phyloP scores from a whole-genome alignment of 1,140 invertebrate genomes.

The Ruditapes philippinarum region DNA sequence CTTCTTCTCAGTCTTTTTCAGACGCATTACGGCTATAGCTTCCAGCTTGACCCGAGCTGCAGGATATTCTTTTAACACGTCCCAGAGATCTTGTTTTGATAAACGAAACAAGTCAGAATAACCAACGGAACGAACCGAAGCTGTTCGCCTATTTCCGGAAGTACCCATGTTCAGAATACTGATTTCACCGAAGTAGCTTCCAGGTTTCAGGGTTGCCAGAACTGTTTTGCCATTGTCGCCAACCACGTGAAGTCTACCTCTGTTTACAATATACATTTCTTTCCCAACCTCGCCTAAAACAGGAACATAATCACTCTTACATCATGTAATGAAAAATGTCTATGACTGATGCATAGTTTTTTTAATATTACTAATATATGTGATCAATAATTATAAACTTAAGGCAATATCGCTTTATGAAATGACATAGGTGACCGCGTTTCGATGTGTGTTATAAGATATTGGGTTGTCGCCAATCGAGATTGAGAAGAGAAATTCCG shows the following conservation, averaged over 20 bases:
- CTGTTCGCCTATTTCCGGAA: slow-evolving; percentile 95
- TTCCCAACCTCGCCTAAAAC: slow-evolving; percentile 97
- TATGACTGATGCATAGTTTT: too few relatives aligned
- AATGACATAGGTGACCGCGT: too few relatives aligned
- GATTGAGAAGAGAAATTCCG: too few relatives aligned
- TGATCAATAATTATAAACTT: too few relatives aligned
- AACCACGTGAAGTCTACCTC: slow-evolving; percentile 98
- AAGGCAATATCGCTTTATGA: too few relatives aligned
- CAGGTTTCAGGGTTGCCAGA: slow-evolving; percentile 94
- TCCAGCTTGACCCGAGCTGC: slow-evolving; percentile 98
- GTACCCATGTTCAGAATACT: slow-evolving; percentile 99
- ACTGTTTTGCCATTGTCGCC: slow-evolving; percentile 97
- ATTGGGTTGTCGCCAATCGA: too few relatives aligned
- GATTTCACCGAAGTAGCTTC: slow-evolving; percentile 99
- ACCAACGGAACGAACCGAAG: slow-evolving; percentile 96
- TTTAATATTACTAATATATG: too few relatives aligned
- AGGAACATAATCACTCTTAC: too few relatives aligned
- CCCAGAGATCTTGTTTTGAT: slow-evolving; percentile 99
- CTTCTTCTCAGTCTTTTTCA: slow-evolving; percentile 88
- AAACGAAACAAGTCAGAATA: slow-evolving; percentile 99
- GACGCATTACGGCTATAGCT: slow-evolving; percentile 98
- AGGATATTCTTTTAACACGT: slow-evolving; percentile 99
- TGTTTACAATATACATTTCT: slow-evolving; percentile 99
- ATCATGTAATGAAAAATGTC: too few relatives aligned
- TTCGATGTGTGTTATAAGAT: too few relatives aligned